Conservation (phyloP, 2,797 vertebrate genomes). For the Bucorvus abyssinicus region DNA sequence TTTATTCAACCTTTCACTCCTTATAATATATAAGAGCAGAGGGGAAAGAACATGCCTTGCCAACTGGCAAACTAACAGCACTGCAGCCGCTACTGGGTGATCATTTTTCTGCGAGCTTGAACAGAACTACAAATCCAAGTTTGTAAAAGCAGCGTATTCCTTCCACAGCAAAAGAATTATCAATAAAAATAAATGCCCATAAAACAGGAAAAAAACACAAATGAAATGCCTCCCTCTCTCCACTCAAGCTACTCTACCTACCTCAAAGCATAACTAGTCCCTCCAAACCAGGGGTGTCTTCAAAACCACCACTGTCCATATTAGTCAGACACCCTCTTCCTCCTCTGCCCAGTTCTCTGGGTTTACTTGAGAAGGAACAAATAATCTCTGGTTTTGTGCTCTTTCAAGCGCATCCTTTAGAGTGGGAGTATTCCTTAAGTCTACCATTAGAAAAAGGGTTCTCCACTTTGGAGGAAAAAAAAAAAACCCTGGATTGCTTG, state of each 20-base stretch:
- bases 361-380: neutral
- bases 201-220: neutral
- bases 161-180: neutral
- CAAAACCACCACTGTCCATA: neutral
- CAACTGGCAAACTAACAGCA: neutral
- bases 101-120: neutral
- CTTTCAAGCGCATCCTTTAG: neutral
- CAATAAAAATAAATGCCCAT: neutral
- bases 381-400: neutral
- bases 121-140: neutral
- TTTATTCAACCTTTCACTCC: neutral
- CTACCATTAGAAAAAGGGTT: neutral
- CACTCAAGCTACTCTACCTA: neutral
- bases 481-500: neutral
- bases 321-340: neutral
- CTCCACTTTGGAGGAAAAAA: neutral
- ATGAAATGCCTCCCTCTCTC: neutral
- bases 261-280: neutral
- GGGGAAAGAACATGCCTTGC: neutral
- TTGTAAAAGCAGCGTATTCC: neutral
- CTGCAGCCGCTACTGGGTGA: neutral
- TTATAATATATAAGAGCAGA: neutral
- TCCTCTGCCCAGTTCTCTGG: neutral
- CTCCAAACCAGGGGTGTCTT: neutral
- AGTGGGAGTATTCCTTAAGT: neutral